Percentiles rank a stretch among this genome's conserved stretches.
phyloP scores from a whole-genome alignment of 2,113 vertebrate species.

The Datnioides undecimradiatus region DNA sequence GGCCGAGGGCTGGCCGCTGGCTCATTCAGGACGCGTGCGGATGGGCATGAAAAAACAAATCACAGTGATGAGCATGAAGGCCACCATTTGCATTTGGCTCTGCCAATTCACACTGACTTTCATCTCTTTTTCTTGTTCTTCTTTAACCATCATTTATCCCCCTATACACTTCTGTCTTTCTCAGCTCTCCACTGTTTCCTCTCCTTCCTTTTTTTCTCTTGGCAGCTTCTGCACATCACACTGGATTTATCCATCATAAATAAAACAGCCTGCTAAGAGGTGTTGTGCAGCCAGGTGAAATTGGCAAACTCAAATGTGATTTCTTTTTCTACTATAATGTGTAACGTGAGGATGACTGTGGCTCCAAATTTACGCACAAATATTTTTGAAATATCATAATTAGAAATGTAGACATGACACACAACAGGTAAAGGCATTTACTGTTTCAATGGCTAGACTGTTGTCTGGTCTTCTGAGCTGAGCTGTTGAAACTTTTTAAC shows the following conservation, averaged over 20 bases:
- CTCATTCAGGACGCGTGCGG: slow-evolving; percentile 80
- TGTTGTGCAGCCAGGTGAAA: not conserved
- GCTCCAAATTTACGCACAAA: not conserved
- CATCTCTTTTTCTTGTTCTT: slow-evolving; percentile 50
- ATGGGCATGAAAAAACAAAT: slow-evolving; percentile 82
- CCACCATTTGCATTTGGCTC: slow-evolving; percentile 77
- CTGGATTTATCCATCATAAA: slow-evolving; percentile 40
- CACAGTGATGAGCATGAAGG: slow-evolving; percentile 79
- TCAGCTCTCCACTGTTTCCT: not conserved
- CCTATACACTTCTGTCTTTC: slow-evolving; percentile 14
- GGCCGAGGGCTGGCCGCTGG: slow-evolving; percentile 68
- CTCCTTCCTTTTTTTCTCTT: not conserved
- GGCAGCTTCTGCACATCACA: slow-evolving; percentile 39
- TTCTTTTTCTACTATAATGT: not conserved
- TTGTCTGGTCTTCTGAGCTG: too few species aligned
- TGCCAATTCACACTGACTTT: slow-evolving; percentile 61
- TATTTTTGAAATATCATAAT: not conserved
- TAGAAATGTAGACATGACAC: not conserved
- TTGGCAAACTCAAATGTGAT: not conserved
- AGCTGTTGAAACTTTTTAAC: not conserved
- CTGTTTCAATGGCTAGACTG: too few species aligned
- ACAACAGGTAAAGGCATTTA: not conserved
- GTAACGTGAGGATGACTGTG: not conserved
- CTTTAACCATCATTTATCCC: slow-evolving; percentile 38
- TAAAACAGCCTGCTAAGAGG: slow-evolving; percentile 5